Evolutionary conservation across 2,888 invertebrate species (phyloP).

Genomic region (Campoletis raptor): DNA sequence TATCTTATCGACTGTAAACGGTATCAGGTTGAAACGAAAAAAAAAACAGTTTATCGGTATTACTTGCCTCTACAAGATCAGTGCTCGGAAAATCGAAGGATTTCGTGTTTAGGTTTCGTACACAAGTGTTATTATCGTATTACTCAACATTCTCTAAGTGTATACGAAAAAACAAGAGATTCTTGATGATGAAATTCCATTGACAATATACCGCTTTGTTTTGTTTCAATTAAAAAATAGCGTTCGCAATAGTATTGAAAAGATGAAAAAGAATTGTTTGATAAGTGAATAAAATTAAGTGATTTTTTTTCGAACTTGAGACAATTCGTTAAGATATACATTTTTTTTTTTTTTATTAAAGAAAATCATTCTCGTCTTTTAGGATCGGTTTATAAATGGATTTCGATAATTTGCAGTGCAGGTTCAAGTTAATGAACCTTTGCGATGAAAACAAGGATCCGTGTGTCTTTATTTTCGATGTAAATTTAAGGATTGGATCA

Average conservation of each 20-base stretch:
- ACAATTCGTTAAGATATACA: not conserved
- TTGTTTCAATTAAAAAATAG: not conserved
- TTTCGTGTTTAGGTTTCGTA: not conserved
- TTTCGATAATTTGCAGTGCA: not conserved
- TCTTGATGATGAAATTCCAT: conserved; percentile 36
- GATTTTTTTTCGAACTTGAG: not conserved
- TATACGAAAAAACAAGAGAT: conserved; percentile 17
- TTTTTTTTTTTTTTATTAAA: not conserved
- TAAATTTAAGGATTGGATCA: not conserved
- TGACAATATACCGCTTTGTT: not conserved
- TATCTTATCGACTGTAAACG: conserved; percentile 60
- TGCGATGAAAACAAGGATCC: not conserved
- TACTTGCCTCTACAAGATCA: conserved; percentile 28
- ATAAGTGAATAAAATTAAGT: not conserved
- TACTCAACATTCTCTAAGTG: conserved; percentile 43
- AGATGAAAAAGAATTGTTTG: not conserved
- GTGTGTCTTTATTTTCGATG: not conserved
- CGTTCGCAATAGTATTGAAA: not conserved
- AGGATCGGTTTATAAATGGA: not conserved
- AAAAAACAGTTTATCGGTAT: conserved; percentile 29
- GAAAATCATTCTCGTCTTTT: not conserved
- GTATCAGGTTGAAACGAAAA: too few species aligned
- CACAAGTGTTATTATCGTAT: conserved; percentile 20
- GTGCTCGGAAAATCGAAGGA: conserved; percentile 28
- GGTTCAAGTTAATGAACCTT: not conserved